phyloP scores from a whole-genome alignment of 2,888 invertebrate species.

The Silvanus unidentatus region DNA sequence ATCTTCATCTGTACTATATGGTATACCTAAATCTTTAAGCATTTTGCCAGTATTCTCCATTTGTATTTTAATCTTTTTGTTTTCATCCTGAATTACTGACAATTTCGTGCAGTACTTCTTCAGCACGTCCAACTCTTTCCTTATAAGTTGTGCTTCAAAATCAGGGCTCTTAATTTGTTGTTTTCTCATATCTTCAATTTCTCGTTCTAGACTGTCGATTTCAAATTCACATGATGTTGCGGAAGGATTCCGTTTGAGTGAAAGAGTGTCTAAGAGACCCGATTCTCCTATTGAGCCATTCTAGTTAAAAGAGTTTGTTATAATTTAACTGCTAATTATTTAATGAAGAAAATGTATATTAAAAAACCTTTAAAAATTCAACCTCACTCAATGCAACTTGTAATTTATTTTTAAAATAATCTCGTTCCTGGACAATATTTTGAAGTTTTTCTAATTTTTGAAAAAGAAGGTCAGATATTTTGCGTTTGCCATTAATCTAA shows the following conservation, averaged over 20 bases:
- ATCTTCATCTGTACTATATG: constrained; percentile 6
- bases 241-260: neutral
- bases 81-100: constrained; percentile 36
- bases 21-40: constrained; percentile 11
- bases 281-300: neutral
- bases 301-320: too few species aligned
- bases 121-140: constrained; percentile 36
- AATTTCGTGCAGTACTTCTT: constrained; percentile 40
- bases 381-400: constrained; percentile 31
- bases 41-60: constrained; percentile 19
- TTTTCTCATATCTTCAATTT: constrained; percentile 31
- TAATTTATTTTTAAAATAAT: constrained; percentile 30
- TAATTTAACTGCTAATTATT: neutral
- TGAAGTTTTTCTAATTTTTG: constrained; percentile 8
- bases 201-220: constrained; percentile 31
- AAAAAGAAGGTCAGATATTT: too few species aligned
- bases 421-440: constrained; percentile 33
- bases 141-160: constrained; percentile 34
- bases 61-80: constrained; percentile 29
- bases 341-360: neutral
- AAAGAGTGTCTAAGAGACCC: neutral
- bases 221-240: constrained; percentile 24
- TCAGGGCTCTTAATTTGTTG: constrained; percentile 26
- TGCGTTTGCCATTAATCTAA: too few species aligned
- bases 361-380: constrained; percentile 19